These are phyloP conservation scores for Pimpla rufipes DNA, from an alignment of 2,888 invertebrate genomes.

Conservation along the genomic window DNA sequence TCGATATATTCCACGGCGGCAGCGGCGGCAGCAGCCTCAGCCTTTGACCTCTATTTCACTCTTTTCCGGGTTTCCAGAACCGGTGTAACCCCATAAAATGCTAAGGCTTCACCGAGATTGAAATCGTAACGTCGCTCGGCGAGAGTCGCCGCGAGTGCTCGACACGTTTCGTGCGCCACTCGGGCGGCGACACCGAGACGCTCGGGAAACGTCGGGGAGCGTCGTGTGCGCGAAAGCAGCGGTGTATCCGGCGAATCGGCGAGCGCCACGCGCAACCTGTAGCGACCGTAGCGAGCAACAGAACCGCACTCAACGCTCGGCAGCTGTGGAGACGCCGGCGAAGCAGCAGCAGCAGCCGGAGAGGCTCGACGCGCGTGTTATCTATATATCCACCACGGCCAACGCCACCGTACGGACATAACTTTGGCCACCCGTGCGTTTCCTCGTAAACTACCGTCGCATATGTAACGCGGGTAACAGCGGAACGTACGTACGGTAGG, in stretches of 20 bases:
- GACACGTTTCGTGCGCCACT: conserved; percentile 11
- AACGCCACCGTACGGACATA: conserved; percentile 38
- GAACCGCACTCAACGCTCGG: conserved; percentile 16
- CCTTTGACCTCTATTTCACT: not conserved
- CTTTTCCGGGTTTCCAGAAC: conserved; percentile 11
- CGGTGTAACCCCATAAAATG: conserved; percentile 75
- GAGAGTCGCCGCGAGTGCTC: conserved; percentile 48
- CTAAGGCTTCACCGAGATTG: conserved; percentile 78
- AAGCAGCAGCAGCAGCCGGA: not conserved
- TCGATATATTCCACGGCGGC: conserved; percentile 72
- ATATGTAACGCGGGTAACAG: conserved; percentile 60
- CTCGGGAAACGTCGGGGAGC: not conserved
- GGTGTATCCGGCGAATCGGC: conserved; percentile 1
- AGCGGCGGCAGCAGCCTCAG: not conserved
- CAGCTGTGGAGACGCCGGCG: conserved; percentile 12
- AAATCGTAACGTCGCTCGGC: conserved; percentile 79
- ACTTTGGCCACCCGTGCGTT: conserved; percentile 65
- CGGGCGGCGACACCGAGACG: not conserved
- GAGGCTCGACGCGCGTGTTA: not conserved
- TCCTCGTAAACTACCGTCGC: conserved; percentile 65
- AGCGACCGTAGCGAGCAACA: conserved; percentile 2
- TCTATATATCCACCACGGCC: not conserved
- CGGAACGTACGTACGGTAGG: conserved; percentile 18
- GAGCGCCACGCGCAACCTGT: conserved; percentile 18
- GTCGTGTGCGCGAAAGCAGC: conserved; percentile 7